Evolutionary conservation across 2,113 vertebrate species (phyloP).

Genomic region (Bostrychus sinensis): DNA sequence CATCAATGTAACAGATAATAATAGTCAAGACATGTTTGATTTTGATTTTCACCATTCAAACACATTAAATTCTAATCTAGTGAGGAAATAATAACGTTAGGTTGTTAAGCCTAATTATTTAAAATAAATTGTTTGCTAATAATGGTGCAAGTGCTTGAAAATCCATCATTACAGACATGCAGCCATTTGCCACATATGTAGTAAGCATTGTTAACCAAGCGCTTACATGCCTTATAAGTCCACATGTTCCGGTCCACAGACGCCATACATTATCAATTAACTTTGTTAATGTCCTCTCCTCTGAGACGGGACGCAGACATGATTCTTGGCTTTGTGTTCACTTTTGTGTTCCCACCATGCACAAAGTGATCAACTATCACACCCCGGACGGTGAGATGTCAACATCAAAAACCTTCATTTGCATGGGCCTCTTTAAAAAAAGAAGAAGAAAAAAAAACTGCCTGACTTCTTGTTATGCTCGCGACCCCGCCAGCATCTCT

Average conservation of each 20-base stretch:
- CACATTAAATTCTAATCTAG: neutral
- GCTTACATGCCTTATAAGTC: conserved; percentile 72
- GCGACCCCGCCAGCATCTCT: conserved; percentile 76
- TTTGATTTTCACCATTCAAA: neutral
- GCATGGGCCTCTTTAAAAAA: conserved; percentile 68
- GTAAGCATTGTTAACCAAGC: conserved; percentile 73
- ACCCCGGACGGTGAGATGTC: conserved; percentile 72
- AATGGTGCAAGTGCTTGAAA: conserved; percentile 42
- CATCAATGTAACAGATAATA: neutral
- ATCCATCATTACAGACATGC: conserved; percentile 64
- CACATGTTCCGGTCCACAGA: conserved; percentile 69
- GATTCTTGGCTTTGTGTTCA: conserved; percentile 42
- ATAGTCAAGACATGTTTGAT: neutral
- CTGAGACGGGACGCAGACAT: conserved; percentile 42
- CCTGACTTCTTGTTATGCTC: conserved; percentile 77
- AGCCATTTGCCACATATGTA: conserved; percentile 51
- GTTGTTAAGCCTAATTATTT: neutral
- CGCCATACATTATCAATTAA: conserved; percentile 78
- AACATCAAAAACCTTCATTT: conserved; percentile 81
- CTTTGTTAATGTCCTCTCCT: conserved; percentile 69
- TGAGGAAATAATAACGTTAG: neutral
- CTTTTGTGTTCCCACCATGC: conserved; percentile 66
- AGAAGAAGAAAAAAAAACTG: conserved; percentile 42
- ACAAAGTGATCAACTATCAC: conserved; percentile 78
- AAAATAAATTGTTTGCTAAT: neutral